Percentiles rank a stretch among this genome's conserved stretches.
Evolutionary conservation across 2,797 vertebrate genomes (phyloP).

Genomic region (Trematomus bernacchii): DNA sequence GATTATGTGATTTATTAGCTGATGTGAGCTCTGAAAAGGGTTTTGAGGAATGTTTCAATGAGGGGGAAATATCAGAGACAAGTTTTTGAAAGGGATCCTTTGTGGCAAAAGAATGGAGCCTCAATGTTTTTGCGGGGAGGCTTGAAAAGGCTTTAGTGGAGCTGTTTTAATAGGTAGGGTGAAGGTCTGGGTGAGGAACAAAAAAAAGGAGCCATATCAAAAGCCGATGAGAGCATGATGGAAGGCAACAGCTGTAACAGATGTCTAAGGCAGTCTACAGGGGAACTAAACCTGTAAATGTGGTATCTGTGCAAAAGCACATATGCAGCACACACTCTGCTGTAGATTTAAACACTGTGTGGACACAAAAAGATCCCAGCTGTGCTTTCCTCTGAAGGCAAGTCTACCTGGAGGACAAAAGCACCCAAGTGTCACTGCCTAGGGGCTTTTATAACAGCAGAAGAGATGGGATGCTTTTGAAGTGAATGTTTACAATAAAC

Average conservation of each 20-base stretch:
- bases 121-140: conserved; percentile 64
- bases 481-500: conserved; percentile 79
- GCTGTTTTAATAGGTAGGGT: conserved; percentile 57
- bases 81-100: conserved; percentile 74
- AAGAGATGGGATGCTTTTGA: conserved; percentile 59
- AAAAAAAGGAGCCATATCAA: conserved; percentile 50
- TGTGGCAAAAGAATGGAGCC: conserved; percentile 71
- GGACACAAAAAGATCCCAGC: conserved; percentile 31
- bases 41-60: conserved; percentile 73
- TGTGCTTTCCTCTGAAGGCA: conserved; percentile 14
- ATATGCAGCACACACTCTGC: background rate
- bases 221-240: conserved; percentile 47
- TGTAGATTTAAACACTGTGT: background rate
- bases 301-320: background rate
- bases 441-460: conserved; percentile 36
- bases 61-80: conserved; percentile 73
- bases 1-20: conserved; percentile 82
- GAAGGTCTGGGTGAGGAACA: conserved; percentile 50
- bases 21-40: conserved; percentile 69
- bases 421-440: conserved; percentile 46
- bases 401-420: conserved; percentile 43
- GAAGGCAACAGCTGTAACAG: conserved; percentile 68
- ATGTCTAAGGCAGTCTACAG: conserved; percentile 36
- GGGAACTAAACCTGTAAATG: conserved; percentile 37
- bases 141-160: conserved; percentile 49